phyloP scores from a whole-genome alignment of 2,888 invertebrate genomes.

The Cyclophora punctaria region DNA sequence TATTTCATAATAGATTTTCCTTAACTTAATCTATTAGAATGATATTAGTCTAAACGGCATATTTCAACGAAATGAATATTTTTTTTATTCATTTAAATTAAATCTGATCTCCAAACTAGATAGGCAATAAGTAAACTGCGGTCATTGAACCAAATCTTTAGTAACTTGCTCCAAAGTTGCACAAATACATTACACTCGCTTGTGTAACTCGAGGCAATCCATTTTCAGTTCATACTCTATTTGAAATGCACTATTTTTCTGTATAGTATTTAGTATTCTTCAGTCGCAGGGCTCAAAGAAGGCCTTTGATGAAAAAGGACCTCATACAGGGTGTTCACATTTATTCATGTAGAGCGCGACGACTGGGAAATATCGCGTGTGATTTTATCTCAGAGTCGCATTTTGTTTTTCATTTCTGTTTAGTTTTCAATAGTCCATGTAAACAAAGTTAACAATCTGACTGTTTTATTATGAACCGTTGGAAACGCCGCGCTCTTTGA shows the following conservation, averaged over 20 bases:
- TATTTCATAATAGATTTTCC: too few species aligned
- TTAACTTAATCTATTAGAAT: too few species aligned
- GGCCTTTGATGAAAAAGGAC: constrained; percentile 59
- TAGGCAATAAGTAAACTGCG: too few species aligned
- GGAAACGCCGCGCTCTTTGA: too few species aligned
- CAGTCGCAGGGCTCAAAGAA: constrained; percentile 35
- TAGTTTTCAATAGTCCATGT: neutral
- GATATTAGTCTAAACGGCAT: too few species aligned
- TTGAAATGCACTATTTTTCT: constrained; percentile 12
- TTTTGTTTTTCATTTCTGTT: constrained; percentile 3
- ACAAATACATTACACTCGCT: neutral
- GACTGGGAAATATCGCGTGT: constrained; percentile 42
- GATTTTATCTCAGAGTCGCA: constrained; percentile 33
- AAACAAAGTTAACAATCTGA: too few species aligned
- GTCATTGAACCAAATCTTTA: neutral
- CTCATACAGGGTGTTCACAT: constrained; percentile 40
- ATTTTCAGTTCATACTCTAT: constrained; percentile 2
- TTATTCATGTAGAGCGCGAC: constrained; percentile 55
- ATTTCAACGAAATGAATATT: too few species aligned
- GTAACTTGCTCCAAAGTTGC: neutral
- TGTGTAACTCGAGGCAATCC: constrained; percentile 5
- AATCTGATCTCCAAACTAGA: neutral
- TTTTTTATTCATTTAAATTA: too few species aligned
- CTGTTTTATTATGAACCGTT: too few species aligned
- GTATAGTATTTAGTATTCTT: constrained; percentile 26